Conservation (phyloP, 2,888 invertebrate genomes). For the Brenthis daphne region DNA sequence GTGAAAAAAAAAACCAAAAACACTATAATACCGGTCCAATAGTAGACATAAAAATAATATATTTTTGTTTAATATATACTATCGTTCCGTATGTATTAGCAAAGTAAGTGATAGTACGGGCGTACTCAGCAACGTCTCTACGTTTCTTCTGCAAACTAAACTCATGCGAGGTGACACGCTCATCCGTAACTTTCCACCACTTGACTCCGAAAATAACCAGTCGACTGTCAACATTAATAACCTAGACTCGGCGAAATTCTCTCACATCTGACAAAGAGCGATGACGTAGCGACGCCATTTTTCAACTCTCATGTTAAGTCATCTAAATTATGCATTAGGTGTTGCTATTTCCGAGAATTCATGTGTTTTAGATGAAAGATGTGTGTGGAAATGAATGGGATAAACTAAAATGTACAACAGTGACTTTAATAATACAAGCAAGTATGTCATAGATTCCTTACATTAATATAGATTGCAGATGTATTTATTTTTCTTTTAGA, state of each 20-base stretch:
- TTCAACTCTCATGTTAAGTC: slow-evolving; percentile 32
- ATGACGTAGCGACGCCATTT: slow-evolving; percentile 36
- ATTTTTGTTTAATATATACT: background rate
- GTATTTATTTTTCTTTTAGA: too few relatives aligned
- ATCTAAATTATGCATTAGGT: slow-evolving; percentile 28
- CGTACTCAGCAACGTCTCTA: slow-evolving; percentile 42
- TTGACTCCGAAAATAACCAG: slow-evolving; percentile 42
- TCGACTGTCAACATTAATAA: slow-evolving; percentile 41
- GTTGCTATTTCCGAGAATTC: slow-evolving; percentile 12
- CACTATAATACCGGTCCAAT: too few relatives aligned
- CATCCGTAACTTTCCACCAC: slow-evolving; percentile 46
- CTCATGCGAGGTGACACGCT: slow-evolving; percentile 52
- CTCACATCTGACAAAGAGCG: slow-evolving; percentile 37
- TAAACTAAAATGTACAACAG: too few relatives aligned
- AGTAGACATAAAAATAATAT: too few relatives aligned
- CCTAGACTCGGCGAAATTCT: slow-evolving; percentile 25
- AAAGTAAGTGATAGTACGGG: slow-evolving; percentile 45
- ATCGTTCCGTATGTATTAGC: slow-evolving; percentile 4
- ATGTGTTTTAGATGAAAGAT: slow-evolving; percentile 8
- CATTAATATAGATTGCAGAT: too few relatives aligned
- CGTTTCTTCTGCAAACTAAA: slow-evolving; percentile 47
- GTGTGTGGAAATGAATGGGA: too few relatives aligned
- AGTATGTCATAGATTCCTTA: too few relatives aligned
- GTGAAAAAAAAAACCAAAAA: too few relatives aligned
- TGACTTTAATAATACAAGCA: too few relatives aligned